phyloP scores from a whole-genome alignment of 2,797 vertebrate species.

The Hydrocynus forskahlii region DNA sequence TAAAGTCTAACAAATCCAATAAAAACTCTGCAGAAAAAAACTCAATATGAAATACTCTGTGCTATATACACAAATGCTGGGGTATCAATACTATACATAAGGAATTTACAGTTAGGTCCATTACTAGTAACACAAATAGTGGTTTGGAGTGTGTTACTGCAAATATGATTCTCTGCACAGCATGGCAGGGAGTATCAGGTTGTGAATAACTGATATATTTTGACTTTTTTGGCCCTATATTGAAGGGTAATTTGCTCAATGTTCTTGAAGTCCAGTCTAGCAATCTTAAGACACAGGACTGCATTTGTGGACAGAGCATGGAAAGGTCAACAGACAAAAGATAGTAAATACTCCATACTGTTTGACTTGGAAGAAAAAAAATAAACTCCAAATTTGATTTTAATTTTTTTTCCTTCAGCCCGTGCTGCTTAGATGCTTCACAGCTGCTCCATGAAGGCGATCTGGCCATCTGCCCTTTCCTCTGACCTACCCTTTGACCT shows the following conservation, averaged over 20 bases:
- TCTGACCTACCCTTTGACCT: constrained; percentile 74
- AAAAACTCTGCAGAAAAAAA: no score
- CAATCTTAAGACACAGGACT: no score
- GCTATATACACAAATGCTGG: no score
- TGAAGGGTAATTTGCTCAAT: neutral
- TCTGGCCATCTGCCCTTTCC: constrained; percentile 76
- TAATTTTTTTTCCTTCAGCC: neutral
- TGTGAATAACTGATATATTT: no score
- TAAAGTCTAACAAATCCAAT: no score
- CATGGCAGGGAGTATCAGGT: no score
- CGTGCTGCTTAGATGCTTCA: constrained; percentile 22
- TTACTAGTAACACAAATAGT: no score
- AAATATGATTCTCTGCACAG: no score
- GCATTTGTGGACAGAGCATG: neutral
- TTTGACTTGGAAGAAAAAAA: neutral
- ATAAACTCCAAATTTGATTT: neutral
- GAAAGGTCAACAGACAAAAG: neutral
- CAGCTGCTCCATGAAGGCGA: constrained; percentile 69
- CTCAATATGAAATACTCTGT: no score
- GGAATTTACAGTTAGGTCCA: no score
- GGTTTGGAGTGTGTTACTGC: no score
- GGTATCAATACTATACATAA: no score
- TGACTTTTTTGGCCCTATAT: neutral
- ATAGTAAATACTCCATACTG: neutral
- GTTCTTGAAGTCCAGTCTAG: neutral